Evolutionary conservation across 35 echinoderm and acorn worm genomes (phyloP), one percentile per base, ranked within the genome.

Genomic region (Lytechinus pictus): DNA sequence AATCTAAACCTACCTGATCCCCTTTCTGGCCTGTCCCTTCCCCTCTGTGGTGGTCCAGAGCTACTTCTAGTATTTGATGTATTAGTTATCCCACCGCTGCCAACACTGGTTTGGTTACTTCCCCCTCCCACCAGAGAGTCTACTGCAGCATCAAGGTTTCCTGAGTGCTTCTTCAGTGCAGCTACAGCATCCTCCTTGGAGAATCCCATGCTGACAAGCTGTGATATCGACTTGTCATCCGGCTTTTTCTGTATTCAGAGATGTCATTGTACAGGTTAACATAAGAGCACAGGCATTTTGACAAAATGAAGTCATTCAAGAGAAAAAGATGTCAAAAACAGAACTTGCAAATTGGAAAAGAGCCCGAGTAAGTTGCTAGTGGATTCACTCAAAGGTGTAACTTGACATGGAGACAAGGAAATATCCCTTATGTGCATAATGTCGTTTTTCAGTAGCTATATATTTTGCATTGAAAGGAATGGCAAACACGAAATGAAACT

Each of bases 181-280:
- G 94, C 88, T 9, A 97, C 94, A 9, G 96, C 92, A 55, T 91
- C 72, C 19, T 99, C 97, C 89, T 94, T 93, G 52, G 52, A 52
- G 89, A 99, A 99, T 4, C 98, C 98, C 98, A 99, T 99, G 52
- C 94, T 94, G 3, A 96, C 89, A 6, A 99, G 94, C 55, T 98
- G 96, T 94, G 97, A 94, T 9, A 98, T 56, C 33, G 95, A 96
- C 87, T 92, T 95, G 54, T 97, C 96, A 93, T 96, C 94, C 54
- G 96, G 95, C 91, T 99, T 97, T 87, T 96, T 96, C 95, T 95
- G 93, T 16, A 94, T 44, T 44, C 33, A 44, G 33, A 44, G 33
- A 44, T 44, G 33, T 44, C 33, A 44, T 44, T 44, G 33, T 44
- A 44, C 33, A 44, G 33, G 33, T 44, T 44, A 44, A 44, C 33